phyloP scores from a whole-genome alignment of 2,888 invertebrate genomes.

The Salticus scenicus region DNA sequence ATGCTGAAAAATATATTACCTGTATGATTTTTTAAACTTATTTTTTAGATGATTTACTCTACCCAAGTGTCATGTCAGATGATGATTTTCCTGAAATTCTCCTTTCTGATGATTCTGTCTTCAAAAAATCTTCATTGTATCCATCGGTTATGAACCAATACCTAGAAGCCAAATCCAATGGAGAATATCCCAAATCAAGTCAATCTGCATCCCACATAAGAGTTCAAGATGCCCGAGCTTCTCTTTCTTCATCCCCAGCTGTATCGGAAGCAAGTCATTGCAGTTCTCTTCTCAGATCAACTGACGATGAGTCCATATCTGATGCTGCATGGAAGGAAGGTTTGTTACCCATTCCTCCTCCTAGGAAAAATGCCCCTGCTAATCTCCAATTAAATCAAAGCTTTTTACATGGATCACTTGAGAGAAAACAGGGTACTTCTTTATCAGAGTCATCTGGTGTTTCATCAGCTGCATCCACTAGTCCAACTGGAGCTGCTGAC shows the following conservation, averaged over 20 bases:
- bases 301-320: constrained; percentile 59
- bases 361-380: constrained; percentile 51
- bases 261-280: constrained; percentile 64
- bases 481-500: constrained; percentile 45
- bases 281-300: constrained; percentile 45
- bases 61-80: constrained; percentile 58
- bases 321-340: constrained; percentile 49
- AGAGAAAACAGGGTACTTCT: constrained; percentile 33
- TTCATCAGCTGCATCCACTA: constrained; percentile 63
- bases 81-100: constrained; percentile 65
- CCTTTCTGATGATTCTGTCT: constrained; percentile 59
- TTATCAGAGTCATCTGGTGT: constrained; percentile 62
- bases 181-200: constrained; percentile 26
- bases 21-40: no score
- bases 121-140: constrained; percentile 49
- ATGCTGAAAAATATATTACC: no score
- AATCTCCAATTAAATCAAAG: constrained; percentile 55
- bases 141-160: constrained; percentile 1
- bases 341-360: constrained; percentile 51
- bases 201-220: constrained; percentile 22
- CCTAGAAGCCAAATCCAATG: constrained; percentile 25
- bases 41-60: constrained; percentile 63
- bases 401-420: constrained; percentile 48
- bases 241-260: constrained; percentile 59
- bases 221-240: constrained; percentile 47